Conservation (phyloP, 2,888 invertebrate species). For the Strigamia crassipes region DNA sequence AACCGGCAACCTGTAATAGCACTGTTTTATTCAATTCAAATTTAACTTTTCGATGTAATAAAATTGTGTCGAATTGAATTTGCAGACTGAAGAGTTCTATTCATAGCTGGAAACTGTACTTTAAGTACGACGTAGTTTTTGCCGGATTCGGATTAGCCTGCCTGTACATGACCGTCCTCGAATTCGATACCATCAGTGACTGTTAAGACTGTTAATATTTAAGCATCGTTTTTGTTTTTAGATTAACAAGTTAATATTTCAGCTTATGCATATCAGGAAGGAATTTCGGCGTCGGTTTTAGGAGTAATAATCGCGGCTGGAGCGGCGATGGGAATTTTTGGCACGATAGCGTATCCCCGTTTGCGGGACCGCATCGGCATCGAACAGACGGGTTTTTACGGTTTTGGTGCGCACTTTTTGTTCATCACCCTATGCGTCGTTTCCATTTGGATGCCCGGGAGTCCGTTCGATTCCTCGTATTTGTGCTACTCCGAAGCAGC, state of each 20-base stretch:
- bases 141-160: conserved; percentile 61
- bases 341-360: conserved; percentile 61
- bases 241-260: conserved; percentile 14
- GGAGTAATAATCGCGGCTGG: conserved; percentile 60
- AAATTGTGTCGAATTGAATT: neutral
- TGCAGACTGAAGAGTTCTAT: neutral
- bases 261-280: conserved; percentile 61
- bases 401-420: conserved; percentile 54
- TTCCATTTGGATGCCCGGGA: conserved; percentile 62
- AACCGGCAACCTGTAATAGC: neutral
- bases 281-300: conserved; percentile 59
- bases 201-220: too few species aligned
- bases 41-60: too few species aligned
- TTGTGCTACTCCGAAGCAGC: neutral
- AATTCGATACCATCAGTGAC: conserved; percentile 62
- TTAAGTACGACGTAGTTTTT: conserved; percentile 58
- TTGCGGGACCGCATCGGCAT: conserved; percentile 57
- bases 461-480: conserved; percentile 58
- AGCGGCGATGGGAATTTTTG: conserved; percentile 61
- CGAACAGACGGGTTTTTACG: conserved; percentile 57
- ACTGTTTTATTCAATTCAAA: too few species aligned
- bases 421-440: conserved; percentile 59
- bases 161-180: conserved; percentile 63
- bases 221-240: neutral
- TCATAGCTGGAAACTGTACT: conserved; percentile 59